A percentile compares a stretch with the other conserved stretches of the same genome.
These are phyloP conservation scores for Telmatochromis brachygnathus DNA, from an alignment of 2,113 vertebrate species.

Conservation along the genomic window DNA sequence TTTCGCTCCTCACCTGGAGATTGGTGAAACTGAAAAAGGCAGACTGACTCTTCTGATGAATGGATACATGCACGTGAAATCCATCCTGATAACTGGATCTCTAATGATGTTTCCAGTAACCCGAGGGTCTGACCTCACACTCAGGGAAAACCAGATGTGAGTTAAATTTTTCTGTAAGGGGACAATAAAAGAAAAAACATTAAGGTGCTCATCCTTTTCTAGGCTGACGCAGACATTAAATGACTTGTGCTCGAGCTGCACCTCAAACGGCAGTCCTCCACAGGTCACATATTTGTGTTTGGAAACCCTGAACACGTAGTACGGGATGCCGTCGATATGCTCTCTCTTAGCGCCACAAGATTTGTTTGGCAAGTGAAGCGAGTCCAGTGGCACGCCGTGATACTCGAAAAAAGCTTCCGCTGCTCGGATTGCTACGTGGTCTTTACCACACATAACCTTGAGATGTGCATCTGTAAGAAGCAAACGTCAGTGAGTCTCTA, in stretches of 20 bases:
- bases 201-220: background rate
- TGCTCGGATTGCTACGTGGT: conserved; percentile 54
- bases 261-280: conserved; percentile 55
- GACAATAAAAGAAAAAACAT: background rate
- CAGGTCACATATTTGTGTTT: conserved; percentile 55
- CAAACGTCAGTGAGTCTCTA: background rate
- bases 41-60: conserved; percentile 59
- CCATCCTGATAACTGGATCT: conserved; percentile 55
- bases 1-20: conserved; percentile 42
- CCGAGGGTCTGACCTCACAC: conserved; percentile 47
- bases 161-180: conserved; percentile 61
- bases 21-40: conserved; percentile 41
- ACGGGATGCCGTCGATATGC: conserved; percentile 13
- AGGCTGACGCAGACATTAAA: background rate
- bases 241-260: background rate
- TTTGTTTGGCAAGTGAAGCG: conserved; percentile 58
- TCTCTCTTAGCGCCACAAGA: conserved; percentile 49
- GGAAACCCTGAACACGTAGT: conserved; percentile 47
- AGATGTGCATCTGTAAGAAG: conserved; percentile 46
- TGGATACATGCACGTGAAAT: conserved; percentile 65
- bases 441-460: conserved; percentile 48
- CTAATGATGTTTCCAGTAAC: conserved; percentile 56
- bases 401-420: conserved; percentile 63
- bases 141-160: conserved; percentile 59
- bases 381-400: conserved; percentile 48